phyloP scores from a whole-genome alignment of 2,888 invertebrate genomes.

The Pteria penguin region DNA sequence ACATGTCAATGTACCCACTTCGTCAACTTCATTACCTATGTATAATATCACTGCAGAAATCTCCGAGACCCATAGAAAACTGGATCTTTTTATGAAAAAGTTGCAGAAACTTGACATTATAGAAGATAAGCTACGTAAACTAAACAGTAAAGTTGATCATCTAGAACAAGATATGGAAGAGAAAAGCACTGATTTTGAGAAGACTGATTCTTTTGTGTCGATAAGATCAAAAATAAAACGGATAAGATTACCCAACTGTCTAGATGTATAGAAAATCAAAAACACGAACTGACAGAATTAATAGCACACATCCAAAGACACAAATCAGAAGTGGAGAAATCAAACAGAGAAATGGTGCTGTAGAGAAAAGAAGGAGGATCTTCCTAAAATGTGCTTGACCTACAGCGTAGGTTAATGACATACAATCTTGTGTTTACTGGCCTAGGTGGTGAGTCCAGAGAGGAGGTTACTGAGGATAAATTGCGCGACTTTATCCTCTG shows the following conservation, averaged over 20 bases:
- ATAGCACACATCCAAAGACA: not conserved
- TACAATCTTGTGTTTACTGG: not conserved
- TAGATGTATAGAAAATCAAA: not conserved
- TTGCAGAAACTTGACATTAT: too few relatives aligned
- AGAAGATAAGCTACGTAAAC: too few relatives aligned
- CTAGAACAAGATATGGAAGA: too few relatives aligned
- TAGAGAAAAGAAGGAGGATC: not conserved
- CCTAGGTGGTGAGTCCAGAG: not conserved
- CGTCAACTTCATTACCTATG: too few relatives aligned
- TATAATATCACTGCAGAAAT: too few relatives aligned
- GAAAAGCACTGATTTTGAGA: too few relatives aligned
- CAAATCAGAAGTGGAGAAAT: not conserved
- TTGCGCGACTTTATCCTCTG: not conserved
- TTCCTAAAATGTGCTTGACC: not conserved
- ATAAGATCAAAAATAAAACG: not conserved
- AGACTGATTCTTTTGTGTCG: too few relatives aligned
- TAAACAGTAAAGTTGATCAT: too few relatives aligned
- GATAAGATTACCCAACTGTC: not conserved
- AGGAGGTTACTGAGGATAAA: not conserved
- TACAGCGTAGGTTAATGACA: not conserved
- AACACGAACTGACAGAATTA: not conserved
- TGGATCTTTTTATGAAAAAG: too few relatives aligned
- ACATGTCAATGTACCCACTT: too few relatives aligned
- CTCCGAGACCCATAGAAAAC: too few relatives aligned
- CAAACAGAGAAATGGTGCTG: not conserved